phyloP scores from a whole-genome alignment of 2,888 invertebrate genomes.

The Neelides folsomi region DNA sequence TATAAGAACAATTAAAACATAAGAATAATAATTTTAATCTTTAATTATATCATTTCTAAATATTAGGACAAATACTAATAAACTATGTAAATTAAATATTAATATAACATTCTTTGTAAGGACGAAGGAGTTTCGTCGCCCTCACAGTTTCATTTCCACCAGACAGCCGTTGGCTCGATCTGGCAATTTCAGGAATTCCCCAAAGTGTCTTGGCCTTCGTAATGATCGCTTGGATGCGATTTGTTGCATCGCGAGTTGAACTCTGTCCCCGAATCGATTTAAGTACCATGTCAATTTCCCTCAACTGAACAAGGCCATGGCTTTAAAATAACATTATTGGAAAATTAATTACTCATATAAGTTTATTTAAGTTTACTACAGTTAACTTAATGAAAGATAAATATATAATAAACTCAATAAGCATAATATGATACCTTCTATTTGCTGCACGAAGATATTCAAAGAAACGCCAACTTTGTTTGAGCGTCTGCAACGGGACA shows the following conservation, averaged over 20 bases:
- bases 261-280: constrained; percentile 4
- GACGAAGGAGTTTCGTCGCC: constrained; percentile 16
- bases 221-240: constrained; percentile 7
- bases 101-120: constrained; percentile 19
- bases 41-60: too few relatives aligned
- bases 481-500: constrained; percentile 57
- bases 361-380: neutral
- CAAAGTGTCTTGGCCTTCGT: constrained; percentile 8
- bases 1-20: neutral
- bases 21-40: too few relatives aligned
- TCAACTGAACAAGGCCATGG: constrained; percentile 18
- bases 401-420: neutral
- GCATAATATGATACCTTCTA: constrained; percentile 45
- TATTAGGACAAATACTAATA: too few relatives aligned
- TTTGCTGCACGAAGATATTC: constrained; percentile 70
- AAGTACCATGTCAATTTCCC: constrained; percentile 16
- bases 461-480: constrained; percentile 56
- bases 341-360: neutral
- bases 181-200: constrained; percentile 11
- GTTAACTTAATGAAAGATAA: neutral
- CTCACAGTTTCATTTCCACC: constrained; percentile 12
- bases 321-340: constrained; percentile 7
- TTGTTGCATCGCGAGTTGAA: neutral
- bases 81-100: too few relatives aligned
- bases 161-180: constrained; percentile 10